A percentile compares a stretch with the other conserved stretches of the same genome.
Conservation (phyloP, 2,888 invertebrate genomes). For the Drosophila kuntzei region DNA sequence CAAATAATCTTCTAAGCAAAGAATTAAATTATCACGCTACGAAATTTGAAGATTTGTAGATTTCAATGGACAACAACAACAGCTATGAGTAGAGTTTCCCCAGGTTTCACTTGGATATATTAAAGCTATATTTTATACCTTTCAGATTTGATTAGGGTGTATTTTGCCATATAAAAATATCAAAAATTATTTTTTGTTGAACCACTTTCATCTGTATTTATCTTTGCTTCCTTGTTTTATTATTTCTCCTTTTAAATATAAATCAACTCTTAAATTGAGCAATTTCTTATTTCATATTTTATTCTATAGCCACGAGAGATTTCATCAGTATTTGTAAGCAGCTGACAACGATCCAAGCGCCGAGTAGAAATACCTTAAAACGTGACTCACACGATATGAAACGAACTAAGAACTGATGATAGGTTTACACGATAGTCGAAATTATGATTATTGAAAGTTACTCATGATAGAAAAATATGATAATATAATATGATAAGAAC, state of each 20-base stretch:
- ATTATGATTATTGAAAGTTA: background rate
- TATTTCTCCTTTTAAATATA: background rate
- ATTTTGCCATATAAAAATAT: too few relatives aligned
- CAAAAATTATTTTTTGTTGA: too few relatives aligned
- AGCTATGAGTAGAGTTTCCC: background rate
- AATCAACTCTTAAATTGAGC: background rate
- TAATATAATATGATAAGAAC: background rate
- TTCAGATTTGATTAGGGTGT: background rate
- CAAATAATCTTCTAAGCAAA: conserved; percentile 15
- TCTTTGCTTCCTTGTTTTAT: background rate
- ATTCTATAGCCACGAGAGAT: conserved; percentile 1
- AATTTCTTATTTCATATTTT: conserved; percentile 15
- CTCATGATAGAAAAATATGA: background rate
- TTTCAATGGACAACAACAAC: background rate
- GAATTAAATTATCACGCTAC: conserved; percentile 48
- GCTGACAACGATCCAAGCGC: background rate
- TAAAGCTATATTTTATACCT: background rate
- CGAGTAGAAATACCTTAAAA: conserved; percentile 1
- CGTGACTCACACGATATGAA: conserved; percentile 11
- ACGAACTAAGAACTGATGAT: background rate
- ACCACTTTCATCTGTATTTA: background rate
- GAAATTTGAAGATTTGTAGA: conserved; percentile 5
- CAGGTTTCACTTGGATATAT: background rate
- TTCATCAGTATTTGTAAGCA: conserved; percentile 9
- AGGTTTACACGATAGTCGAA: conserved; percentile 10